Base-by-base conservation (phyloP, 2,888 invertebrate species). In the Saturnia pavonia region DNA sequence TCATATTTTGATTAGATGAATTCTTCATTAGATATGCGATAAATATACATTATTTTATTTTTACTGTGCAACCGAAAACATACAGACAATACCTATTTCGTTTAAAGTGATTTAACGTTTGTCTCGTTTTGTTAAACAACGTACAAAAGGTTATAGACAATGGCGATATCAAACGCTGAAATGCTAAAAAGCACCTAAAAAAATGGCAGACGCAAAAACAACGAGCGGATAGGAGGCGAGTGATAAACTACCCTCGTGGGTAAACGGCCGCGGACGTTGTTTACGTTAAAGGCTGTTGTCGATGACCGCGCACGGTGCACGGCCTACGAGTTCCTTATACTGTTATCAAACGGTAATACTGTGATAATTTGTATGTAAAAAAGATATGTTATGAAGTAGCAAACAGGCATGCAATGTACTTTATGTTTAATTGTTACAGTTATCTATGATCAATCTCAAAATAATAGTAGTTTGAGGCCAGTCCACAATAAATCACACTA, bases 161-260 rank as follows among this genome's bases (percentile, higher is more conserved):
- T 65, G 65, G 65, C 65, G 65, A 65, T 83, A 83, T 83, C 76
- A 82, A 77, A 77, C 74, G 77, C 74, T 75, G 51, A 70, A 82
- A 79, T 77, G 77, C 75, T 79, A 80, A 82, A 83, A 81, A 82
- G 78, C 75, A 74, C 73, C 76, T 73, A 77, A 79, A 80, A 82
- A 73, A 77, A 79, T 70, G 69, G 80, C 80, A 83, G 85, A 84
- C 83, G 84, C 81, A 82, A 85, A 85, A 65, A 65, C 65, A 65
- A 84, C 82, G 77, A 78, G 80, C 75, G 73, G 79, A 76, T 77
- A 79, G 80, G 82, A 82, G 76, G 77, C 60, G 60, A 80, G 86
- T 87, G 87, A 88, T 85, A 87, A 87, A 88, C 82, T 83, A 83
- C 78, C 65, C 43, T 27, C 80, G 67, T 72, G 78, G 80, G 81